Conservation (phyloP, 2,797 vertebrate species). For the Nasua narica region DNA sequence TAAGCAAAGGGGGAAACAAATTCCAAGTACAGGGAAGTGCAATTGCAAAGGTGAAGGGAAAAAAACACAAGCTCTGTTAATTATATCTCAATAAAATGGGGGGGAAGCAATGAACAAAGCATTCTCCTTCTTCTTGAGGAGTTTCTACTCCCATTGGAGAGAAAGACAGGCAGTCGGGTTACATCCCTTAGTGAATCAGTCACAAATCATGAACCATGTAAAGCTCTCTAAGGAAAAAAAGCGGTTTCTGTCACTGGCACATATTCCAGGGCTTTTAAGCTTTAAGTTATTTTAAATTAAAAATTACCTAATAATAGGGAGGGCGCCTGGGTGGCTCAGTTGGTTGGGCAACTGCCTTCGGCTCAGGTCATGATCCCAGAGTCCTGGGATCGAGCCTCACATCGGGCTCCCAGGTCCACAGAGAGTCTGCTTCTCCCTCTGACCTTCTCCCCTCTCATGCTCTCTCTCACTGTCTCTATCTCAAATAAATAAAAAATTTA, state of each 20-base stretch:
- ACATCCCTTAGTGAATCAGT: neutral
- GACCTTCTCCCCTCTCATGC: too few species aligned
- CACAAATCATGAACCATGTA: neutral
- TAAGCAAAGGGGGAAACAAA: neutral
- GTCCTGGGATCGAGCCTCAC: too few species aligned
- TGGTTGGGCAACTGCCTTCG: too few species aligned
- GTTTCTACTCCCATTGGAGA: neutral
- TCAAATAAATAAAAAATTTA: too few species aligned
- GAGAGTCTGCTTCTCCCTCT: too few species aligned
- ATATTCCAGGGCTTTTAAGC: neutral
- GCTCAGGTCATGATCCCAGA: too few species aligned
- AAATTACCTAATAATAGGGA: too few species aligned
- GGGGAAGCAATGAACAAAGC: neutral
- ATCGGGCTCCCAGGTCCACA: too few species aligned
- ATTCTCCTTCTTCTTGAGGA: rapidly evolving
- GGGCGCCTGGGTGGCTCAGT: too few species aligned
- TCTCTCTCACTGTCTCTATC: too few species aligned
- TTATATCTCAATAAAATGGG: neutral
- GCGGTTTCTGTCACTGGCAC: neutral
- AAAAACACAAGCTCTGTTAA: neutral
- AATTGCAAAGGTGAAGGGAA: neutral
- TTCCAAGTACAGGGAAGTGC: neutral
- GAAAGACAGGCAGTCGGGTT: neutral
- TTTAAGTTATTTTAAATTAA: neutral
- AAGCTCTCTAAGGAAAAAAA: neutral